Evolutionary conservation across 1,140 invertebrate species (phyloP).

Genomic region (Scaptodrosophila lebanonensis): DNA sequence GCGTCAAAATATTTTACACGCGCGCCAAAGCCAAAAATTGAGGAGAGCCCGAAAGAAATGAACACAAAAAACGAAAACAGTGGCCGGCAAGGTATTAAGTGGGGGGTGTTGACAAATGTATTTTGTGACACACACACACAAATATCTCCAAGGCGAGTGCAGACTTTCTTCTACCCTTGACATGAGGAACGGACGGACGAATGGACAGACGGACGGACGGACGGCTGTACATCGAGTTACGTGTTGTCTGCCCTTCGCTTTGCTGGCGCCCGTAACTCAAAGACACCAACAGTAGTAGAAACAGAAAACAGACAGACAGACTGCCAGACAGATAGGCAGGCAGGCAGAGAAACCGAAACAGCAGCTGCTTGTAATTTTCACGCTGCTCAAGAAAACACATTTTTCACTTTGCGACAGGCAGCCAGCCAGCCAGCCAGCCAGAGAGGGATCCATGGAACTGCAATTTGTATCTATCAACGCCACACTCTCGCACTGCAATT

Average conservation of each 20-base stretch:
- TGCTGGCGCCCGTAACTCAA: slow-evolving; percentile 6
- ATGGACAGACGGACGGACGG: slow-evolving; percentile 2
- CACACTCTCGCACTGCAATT: slow-evolving; percentile 52
- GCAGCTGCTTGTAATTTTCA: slow-evolving; percentile 71
- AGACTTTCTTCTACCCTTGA: slow-evolving; percentile 16
- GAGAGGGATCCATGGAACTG: slow-evolving; percentile 1
- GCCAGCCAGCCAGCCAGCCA: background rate
- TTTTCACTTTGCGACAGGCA: slow-evolving; percentile 41
- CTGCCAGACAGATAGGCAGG: too few relatives aligned
- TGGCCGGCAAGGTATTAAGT: slow-evolving; percentile 38
- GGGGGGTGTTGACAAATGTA: slow-evolving; percentile 71
- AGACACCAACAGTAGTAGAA: background rate
- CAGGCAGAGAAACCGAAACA: slow-evolving; percentile 11
- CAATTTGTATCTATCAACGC: slow-evolving; percentile 68
- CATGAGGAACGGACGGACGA: slow-evolving; percentile 6
- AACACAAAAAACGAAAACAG: slow-evolving; percentile 6
- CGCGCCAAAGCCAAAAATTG: background rate
- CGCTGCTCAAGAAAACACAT: slow-evolving; percentile 48
- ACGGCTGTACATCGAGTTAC: slow-evolving; percentile 2
- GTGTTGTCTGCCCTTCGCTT: slow-evolving; percentile 31
- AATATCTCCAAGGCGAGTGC: background rate
- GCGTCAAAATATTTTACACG: slow-evolving; percentile 64
- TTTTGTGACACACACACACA: slow-evolving; percentile 44
- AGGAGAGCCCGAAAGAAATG: slow-evolving; percentile 1
- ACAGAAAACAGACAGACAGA: background rate